phyloP scores from a whole-genome alignment of 2,888 invertebrate species.

The Strigamia crassipes region DNA sequence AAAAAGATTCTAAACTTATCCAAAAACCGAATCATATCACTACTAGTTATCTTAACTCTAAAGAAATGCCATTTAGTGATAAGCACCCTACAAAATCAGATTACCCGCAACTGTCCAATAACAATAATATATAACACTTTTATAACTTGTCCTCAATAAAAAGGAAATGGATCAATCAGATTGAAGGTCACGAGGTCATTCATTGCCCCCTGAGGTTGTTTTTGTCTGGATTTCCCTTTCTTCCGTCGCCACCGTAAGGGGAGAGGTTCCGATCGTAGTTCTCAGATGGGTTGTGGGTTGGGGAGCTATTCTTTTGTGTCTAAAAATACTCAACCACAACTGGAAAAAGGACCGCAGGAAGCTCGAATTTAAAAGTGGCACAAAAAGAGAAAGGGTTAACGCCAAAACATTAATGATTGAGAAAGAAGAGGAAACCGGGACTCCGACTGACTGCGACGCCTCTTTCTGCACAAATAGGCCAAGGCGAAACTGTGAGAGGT shows the following conservation, averaged over 20 bases:
- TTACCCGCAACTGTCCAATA: background rate
- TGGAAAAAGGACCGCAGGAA: constrained; percentile 11
- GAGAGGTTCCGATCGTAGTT: constrained; percentile 7
- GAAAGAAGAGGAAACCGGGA: background rate
- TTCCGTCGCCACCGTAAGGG: background rate
- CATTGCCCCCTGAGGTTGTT: constrained; percentile 21
- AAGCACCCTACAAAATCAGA: background rate
- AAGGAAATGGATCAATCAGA: constrained; percentile 11
- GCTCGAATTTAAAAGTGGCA: background rate
- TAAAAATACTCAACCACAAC: constrained; percentile 21
- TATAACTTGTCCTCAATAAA: constrained; percentile 16
- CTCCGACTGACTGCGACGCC: background rate
- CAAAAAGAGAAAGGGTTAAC: constrained; percentile 12
- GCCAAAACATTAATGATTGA: background rate
- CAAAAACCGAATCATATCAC: no score
- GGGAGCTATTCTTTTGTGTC: background rate
- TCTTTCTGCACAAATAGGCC: constrained; percentile 4
- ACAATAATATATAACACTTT: background rate
- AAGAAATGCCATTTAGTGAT: background rate
- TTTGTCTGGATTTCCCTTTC: constrained; percentile 16
- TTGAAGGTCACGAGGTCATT: constrained; percentile 12
- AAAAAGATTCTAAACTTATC: no score
- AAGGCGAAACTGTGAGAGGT: background rate
- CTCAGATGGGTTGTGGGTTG: background rate
- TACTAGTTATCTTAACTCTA: background rate